Percentiles rank a stretch among this genome's conserved stretches.
Conservation (phyloP, 2,888 invertebrate genomes). For the Notodonta ziczac region DNA sequence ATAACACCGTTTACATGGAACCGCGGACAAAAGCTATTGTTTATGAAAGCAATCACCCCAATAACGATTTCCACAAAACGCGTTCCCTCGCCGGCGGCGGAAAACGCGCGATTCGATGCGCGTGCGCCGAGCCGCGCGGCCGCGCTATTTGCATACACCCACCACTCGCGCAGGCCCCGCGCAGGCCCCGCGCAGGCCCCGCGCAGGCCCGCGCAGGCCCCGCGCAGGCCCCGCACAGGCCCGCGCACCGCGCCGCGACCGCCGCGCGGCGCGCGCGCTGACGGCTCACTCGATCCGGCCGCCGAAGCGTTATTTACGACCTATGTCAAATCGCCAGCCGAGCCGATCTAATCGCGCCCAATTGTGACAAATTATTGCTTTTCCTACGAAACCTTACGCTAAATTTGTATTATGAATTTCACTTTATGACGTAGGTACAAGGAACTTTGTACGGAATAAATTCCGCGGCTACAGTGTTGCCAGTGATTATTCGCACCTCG, state of each 20-base stretch:
- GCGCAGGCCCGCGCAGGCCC: neutral
- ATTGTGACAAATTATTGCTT: slow-evolving; percentile 84
- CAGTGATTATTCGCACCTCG: slow-evolving; percentile 72
- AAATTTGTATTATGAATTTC: slow-evolving; percentile 75
- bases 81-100: slow-evolving; percentile 68
- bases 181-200: neutral
- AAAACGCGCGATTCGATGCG: slow-evolving; percentile 82
- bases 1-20: slow-evolving; percentile 72
- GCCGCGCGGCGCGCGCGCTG: slow-evolving; percentile 33
- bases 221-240: too few relatives aligned
- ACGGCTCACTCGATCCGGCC: slow-evolving; percentile 64
- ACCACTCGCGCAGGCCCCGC: slow-evolving; percentile 27
- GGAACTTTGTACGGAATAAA: slow-evolving; percentile 57
- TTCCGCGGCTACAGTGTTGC: slow-evolving; percentile 72
- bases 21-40: slow-evolving; percentile 80
- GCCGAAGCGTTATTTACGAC: slow-evolving; percentile 77
- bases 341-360: slow-evolving; percentile 83
- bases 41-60: slow-evolving; percentile 84
- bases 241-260: slow-evolving; percentile 24
- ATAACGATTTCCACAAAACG: slow-evolving; percentile 83
- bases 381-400: slow-evolving; percentile 80
- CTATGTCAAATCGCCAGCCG: slow-evolving; percentile 81
- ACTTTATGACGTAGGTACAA: slow-evolving; percentile 58
- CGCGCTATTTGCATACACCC: slow-evolving; percentile 72
- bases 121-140: slow-evolving; percentile 70